Base-by-base conservation (phyloP, 2,797 vertebrate genomes). In the Sarcophilus harrisii region DNA sequence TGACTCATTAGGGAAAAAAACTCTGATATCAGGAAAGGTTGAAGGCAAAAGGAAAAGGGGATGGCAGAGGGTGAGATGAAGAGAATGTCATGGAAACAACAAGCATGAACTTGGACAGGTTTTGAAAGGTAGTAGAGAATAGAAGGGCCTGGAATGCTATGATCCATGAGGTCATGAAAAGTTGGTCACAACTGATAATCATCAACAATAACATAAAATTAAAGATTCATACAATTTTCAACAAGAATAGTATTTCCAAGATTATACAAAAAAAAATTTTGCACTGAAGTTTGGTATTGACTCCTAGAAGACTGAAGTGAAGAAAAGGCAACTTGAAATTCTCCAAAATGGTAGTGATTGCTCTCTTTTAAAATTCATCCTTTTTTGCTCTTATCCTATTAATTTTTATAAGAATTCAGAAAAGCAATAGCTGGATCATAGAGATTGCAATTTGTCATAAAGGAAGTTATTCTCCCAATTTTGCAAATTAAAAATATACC, bases 201-300 rank as follows among this genome's bases (percentile, higher is more conserved):
- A 94, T 49, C 58, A 30, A 16, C 29, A 92, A 96, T 91, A 94
- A 29, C 54, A 38, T 57, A 90, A n/a, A 96, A 52, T 93, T 8
- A 95, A 94, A 95, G 96, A 94, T 16, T 16, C 21, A 60, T 93
- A 58, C 90, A 81, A 92, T 93, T 95, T 49, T 97, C 95, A 73
- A 16, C 58, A 95, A 90, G 59, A 95, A 54, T 93, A 93, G 96
- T 73, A 60, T 5, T 89, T 60, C 45, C 93, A 62, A 93, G 21
- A 30, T 94, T 91, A 66, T 94, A 8, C 45, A 54, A 97, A 52
- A 73, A 60, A 95, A 91, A 89, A n/a, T n/a, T 3, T 0, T 57
- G n/a, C 24, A 52, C 54, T 92, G 11, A 91, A n/a, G 90, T 93
- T 95, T 95, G 8, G 58, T 89, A 93, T 95, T 60, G 91, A 93